phyloP scores from a whole-genome alignment of 2,888 invertebrate genomes.

The Ornithoptera alexandrae region DNA sequence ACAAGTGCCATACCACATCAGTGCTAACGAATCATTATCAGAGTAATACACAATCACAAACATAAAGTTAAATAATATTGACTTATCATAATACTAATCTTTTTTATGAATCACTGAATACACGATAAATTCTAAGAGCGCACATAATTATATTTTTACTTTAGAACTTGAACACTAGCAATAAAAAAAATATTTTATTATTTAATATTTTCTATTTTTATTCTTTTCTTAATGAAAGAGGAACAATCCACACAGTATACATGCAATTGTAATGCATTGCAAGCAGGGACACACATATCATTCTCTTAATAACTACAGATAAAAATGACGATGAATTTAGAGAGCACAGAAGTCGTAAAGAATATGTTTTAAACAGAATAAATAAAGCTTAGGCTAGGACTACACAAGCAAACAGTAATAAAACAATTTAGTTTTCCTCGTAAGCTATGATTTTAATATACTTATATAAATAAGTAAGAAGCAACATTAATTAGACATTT shows the following conservation, averaged over 20 bases:
- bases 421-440: background rate
- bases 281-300: conserved; percentile 33
- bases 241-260: conserved; percentile 35
- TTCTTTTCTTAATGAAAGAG: conserved; percentile 33
- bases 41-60: conserved; percentile 72
- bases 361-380: background rate
- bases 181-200: conserved; percentile 31
- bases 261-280: conserved; percentile 40
- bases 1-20: conserved; percentile 79
- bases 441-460: background rate
- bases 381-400: background rate
- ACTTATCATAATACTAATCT: conserved; percentile 64
- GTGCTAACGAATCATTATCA: conserved; percentile 68
- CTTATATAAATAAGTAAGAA: too few species aligned
- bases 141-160: conserved; percentile 41
- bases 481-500: too few species aligned
- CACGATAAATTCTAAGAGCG: conserved; percentile 39
- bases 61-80: conserved; percentile 62
- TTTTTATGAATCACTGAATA: conserved; percentile 55
- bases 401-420: background rate
- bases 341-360: background rate
- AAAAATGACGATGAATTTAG: conserved; percentile 2
- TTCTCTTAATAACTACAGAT: conserved; percentile 26
- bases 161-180: conserved; percentile 30
- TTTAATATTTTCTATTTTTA: conserved; percentile 32